Conservation (phyloP, 2,797 vertebrate genomes). For the Alca torda region DNA sequence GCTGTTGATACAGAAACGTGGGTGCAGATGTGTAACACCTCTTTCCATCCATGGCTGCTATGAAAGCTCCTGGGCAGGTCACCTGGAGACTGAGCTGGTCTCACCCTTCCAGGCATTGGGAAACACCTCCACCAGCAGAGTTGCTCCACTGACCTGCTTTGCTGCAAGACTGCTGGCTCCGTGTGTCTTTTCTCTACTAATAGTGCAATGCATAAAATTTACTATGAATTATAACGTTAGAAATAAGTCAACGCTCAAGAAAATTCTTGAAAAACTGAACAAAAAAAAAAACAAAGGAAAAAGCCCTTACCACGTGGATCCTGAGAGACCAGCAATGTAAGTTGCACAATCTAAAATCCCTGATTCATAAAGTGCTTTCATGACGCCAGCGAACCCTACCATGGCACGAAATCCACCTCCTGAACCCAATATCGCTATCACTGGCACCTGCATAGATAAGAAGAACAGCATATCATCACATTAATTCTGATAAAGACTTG, state of each 20-base stretch:
- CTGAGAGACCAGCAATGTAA: constrained; percentile 93
- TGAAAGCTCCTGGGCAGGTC: not conserved
- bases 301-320: constrained; percentile 90
- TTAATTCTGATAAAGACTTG: not conserved
- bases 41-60: not conserved
- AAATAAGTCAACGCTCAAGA: not conserved
- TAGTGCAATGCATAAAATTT: accelerated
- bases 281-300: not conserved
- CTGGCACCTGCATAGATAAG: constrained; percentile 84
- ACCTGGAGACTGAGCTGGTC: not conserved
- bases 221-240: not conserved
- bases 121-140: not conserved
- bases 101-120: not conserved
- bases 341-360: constrained; percentile 93
- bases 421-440: constrained; percentile 93
- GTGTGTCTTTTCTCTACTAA: not conserved
- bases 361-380: constrained; percentile 94
- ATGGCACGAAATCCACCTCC: constrained; percentile 97
- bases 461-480: not conserved
- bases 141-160: not conserved
- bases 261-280: not conserved
- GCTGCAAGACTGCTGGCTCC: not conserved
- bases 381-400: constrained; percentile 94
- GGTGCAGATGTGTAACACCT: not conserved
- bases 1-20: not conserved